A percentile compares a stretch with the other conserved stretches of the same genome.
phyloP scores from a whole-genome alignment of 2,888 invertebrate species.

The Lasioglossum marginatum region DNA sequence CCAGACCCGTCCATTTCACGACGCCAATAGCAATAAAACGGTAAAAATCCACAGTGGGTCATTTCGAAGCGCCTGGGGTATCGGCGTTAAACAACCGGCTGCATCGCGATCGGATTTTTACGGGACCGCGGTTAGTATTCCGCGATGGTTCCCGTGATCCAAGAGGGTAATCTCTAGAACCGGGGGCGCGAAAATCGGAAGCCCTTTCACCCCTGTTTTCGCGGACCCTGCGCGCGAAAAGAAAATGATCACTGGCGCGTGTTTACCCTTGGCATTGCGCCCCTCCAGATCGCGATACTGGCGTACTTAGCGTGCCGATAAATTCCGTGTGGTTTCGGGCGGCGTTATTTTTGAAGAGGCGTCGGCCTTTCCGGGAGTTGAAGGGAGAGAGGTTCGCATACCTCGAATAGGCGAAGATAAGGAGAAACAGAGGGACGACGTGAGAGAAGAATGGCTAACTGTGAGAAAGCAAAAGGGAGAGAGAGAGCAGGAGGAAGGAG shows the following conservation, averaged over 20 bases:
- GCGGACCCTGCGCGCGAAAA: constrained; percentile 32
- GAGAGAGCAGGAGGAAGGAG: constrained; percentile 38
- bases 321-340: constrained; percentile 62
- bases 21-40: background rate
- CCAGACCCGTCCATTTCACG: background rate
- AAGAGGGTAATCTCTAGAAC: constrained; percentile 48
- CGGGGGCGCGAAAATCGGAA: background rate
- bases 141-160: constrained; percentile 26
- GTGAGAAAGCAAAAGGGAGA: background rate
- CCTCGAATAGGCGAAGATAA: constrained; percentile 22
- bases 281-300: constrained; percentile 42
- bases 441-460: constrained; percentile 18
- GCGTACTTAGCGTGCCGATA: constrained; percentile 59
- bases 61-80: background rate
- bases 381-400: background rate
- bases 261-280: constrained; percentile 62
- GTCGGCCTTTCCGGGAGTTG: background rate
- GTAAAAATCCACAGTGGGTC: background rate
- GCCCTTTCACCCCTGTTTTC: constrained; percentile 37
- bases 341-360: constrained; percentile 22
- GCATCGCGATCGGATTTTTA: background rate
- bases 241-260: constrained; percentile 55
- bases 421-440: constrained; percentile 25
- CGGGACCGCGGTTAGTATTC: constrained; percentile 25
- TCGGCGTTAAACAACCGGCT: background rate